Evolutionary conservation across 30 jellyfish, hydroid and myxozoan species (phyloP), one percentile per base, ranked within the genome.

Genomic region (Aurelia sp.): DNA sequence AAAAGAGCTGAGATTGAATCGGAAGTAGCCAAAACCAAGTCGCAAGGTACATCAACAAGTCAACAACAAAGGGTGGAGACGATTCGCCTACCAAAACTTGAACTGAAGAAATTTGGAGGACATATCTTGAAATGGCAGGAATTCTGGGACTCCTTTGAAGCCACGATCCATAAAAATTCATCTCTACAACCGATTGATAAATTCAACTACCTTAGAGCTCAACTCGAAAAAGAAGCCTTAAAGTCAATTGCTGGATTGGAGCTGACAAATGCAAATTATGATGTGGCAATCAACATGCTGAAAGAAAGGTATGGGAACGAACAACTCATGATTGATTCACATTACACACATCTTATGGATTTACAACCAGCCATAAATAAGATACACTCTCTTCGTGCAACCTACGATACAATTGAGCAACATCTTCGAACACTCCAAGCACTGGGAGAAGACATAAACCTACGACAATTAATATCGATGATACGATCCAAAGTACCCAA

Each of bases 81-180:
- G n/a, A n/a, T 55, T 48, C 76, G 76, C 8, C 33, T 60, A 52
- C 87, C 87, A 8, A 80, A 80, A 63, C 89, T 80, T n/a, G 85
- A 80, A 72, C 22, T 63, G 9, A 64, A 74, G 55, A 48, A 72
- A 55, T 82, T 72, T 53, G 87, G 78, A 4, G 92, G 92, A 7
- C 78, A 82, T 15, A n/a, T 72, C 22, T 50, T 72, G 27, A 74
- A 82, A 41, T 82, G 90, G 90, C 78, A 82, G 59, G 78, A 27
- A 27, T 82, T 82, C 58, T 69, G 92, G 84, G 88, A 53, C 35
- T 13, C 24, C n/a, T 82, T 82, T 82, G 81, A 72, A 47, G 81
- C 81, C 13, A 72, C 78, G 15, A 82, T 80, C 10, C 80, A 63
- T 21, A 17, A 22, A 4, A 64, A 63, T 24, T 20, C 87, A 20